These are phyloP conservation scores for Astyanax mexicanus DNA, from an alignment of 2,797 vertebrate species.

Conservation along the genomic window DNA sequence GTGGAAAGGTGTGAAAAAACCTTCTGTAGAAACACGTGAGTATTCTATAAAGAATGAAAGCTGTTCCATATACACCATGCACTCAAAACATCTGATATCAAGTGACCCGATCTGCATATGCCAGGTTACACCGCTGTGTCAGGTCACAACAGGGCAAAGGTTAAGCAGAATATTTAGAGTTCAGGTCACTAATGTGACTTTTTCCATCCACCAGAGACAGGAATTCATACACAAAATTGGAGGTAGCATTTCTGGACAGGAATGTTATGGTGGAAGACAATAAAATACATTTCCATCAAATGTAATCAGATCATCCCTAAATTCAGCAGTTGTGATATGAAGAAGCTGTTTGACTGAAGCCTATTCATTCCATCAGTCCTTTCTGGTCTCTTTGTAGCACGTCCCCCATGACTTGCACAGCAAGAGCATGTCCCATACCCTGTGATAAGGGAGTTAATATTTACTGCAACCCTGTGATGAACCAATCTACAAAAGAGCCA, in stretches of 20 bases:
- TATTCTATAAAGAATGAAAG: no score
- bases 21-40: no score
- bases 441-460: conserved; percentile 68
- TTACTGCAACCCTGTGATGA: conserved; percentile 63
- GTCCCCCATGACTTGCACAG: conserved; percentile 9
- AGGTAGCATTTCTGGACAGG: background rate
- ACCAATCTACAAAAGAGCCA: conserved; percentile 47
- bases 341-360: background rate
- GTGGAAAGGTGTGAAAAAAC: no score
- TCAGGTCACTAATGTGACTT: background rate
- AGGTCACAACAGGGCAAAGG: background rate
- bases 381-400: conserved; percentile 9
- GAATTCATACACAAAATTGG: background rate
- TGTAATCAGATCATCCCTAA: background rate
- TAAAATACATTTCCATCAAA: background rate
- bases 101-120: background rate
- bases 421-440: conserved; percentile 42
- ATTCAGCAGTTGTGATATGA: background rate
- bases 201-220: background rate
- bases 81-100: no score
- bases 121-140: background rate
- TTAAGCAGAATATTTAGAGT: background rate
- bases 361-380: background rate
- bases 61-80: no score
- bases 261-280: background rate